Evolutionary conservation across 1,140 invertebrate species (phyloP).

Genomic region (Macrocentrus cingulum): DNA sequence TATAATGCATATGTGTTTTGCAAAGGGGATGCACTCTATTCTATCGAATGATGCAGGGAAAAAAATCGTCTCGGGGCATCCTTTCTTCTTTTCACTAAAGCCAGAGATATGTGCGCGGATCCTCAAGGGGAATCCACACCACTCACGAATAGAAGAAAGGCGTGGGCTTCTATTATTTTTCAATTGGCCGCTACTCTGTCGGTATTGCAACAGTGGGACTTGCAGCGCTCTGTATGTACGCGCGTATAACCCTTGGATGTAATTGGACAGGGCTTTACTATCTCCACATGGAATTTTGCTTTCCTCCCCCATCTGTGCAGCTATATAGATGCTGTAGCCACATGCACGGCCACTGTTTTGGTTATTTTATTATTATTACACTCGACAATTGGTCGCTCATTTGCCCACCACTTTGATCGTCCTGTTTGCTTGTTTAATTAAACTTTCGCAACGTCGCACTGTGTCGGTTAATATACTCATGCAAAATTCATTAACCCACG

Average conservation of each 20-base stretch:
- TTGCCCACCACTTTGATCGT: slow-evolving; percentile 5
- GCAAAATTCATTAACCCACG: no score
- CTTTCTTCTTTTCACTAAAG: slow-evolving; percentile 6
- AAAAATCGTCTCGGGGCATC: background rate
- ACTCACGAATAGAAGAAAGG: slow-evolving; percentile 13
- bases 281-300: slow-evolving; percentile 3
- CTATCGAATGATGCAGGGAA: slow-evolving; percentile 13
- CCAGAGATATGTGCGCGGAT: slow-evolving; percentile 15
- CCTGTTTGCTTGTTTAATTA: slow-evolving; percentile 28
- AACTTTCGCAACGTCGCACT: slow-evolving; percentile 31
- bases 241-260: no score
- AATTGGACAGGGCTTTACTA: slow-evolving; percentile 50
- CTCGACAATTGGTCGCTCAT: slow-evolving; percentile 4
- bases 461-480: no score
- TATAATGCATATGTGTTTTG: slow-evolving; percentile 15
- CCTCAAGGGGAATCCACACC: slow-evolving; percentile 30
- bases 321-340: no score
- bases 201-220: slow-evolving; percentile 44
- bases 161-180: slow-evolving; percentile 55
- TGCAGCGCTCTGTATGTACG: slow-evolving; percentile 36
- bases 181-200: slow-evolving; percentile 42
- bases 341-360: background rate
- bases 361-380: slow-evolving; percentile 1
- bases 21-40: slow-evolving; percentile 7
- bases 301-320: no score